Conservation (phyloP, 2,113 vertebrate species). For the Sciurus niger region DNA sequence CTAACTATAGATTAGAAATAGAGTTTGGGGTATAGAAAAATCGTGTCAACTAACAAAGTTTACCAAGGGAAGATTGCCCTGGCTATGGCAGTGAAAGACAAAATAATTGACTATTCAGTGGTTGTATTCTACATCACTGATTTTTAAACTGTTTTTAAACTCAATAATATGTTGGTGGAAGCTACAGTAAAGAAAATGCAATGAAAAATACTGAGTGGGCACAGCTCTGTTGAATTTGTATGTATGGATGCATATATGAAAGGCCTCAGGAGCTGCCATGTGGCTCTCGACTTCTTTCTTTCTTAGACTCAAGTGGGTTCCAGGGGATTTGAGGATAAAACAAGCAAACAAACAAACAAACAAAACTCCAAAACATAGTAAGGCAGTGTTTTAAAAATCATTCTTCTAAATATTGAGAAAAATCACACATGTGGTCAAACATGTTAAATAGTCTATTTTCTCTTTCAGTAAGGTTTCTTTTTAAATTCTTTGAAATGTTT, state of each 20-base stretch:
- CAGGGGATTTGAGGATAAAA: background rate
- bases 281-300: background rate
- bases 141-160: constrained; percentile 41
- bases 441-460: background rate
- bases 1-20: background rate
- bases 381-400: background rate
- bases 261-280: background rate
- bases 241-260: background rate
- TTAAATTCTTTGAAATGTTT: background rate
- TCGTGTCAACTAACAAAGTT: background rate
- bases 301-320: background rate
- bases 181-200: background rate
- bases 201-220: background rate
- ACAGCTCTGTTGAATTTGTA: background rate
- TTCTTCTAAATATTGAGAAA: background rate
- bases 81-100: background rate
- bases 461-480: constrained; percentile 30
- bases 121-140: background rate
- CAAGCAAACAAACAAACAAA: too few relatives aligned
- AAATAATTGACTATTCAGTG: background rate
- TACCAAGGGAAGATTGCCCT: background rate
- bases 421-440: background rate
- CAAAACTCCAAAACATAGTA: background rate
- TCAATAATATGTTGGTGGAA: constrained; percentile 25
- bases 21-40: background rate